phyloP scores from a whole-genome alignment of 2,797 vertebrate species.

The Xiphorhynchus erythropygius region DNA sequence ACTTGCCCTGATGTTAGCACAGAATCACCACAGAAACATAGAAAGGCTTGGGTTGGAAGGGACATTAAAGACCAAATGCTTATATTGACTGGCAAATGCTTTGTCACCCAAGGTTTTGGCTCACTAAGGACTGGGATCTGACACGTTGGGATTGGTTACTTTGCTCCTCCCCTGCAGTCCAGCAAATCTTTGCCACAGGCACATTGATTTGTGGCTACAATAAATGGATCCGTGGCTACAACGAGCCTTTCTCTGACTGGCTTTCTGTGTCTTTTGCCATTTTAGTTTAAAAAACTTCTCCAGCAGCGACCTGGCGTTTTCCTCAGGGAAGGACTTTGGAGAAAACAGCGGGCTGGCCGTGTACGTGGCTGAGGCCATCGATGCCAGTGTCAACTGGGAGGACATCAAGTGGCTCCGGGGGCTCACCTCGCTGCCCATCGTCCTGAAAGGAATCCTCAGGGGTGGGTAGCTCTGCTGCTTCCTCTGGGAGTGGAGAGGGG shows the following conservation, averaged over 20 bases:
- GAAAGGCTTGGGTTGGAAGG: not conserved
- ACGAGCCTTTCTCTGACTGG: not conserved
- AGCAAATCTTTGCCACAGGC: not conserved
- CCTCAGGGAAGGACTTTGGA: constrained; percentile 83
- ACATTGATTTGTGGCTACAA: rapidly evolving
- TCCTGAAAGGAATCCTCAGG: constrained; percentile 86
- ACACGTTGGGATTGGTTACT: not conserved
- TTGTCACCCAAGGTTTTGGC: not conserved
- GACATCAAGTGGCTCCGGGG: constrained; percentile 87
- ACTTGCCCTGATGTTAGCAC: not conserved
- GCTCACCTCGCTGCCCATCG: constrained; percentile 82
- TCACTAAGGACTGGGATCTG: not conserved
- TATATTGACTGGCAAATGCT: not conserved
- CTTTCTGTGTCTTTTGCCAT: not conserved
- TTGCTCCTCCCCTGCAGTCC: not conserved
- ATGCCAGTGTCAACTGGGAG: constrained; percentile 86
- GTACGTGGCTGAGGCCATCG: constrained; percentile 84
- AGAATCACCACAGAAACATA: not conserved
- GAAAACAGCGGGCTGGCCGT: constrained; percentile 86
- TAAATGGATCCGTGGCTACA: rapidly evolving
- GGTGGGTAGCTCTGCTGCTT: constrained; percentile 68
- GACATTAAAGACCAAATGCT: not conserved
- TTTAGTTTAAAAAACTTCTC: constrained; percentile 92
- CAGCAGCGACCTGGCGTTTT: constrained; percentile 85
- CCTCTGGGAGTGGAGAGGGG: not conserved